Evolutionary conservation across 2,888 invertebrate species (phyloP).

Genomic region (Epinotia bilunana): DNA sequence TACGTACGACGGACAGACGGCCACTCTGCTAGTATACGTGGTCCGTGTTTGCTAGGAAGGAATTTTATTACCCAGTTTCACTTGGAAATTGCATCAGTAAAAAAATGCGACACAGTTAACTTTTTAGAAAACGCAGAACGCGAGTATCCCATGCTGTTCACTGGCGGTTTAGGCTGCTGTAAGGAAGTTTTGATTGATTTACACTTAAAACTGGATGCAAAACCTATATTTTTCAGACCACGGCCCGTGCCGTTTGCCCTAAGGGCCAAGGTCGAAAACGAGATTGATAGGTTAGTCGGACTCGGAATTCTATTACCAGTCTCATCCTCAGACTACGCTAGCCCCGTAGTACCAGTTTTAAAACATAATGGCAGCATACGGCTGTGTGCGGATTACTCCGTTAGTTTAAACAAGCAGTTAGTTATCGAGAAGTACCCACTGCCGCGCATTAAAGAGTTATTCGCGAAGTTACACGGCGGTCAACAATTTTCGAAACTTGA

Average conservation of each 20-base stretch:
- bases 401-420: no score
- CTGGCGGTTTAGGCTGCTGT: constrained; percentile 24
- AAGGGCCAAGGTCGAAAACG: constrained; percentile 1
- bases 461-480: no score
- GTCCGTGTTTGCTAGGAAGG: constrained; percentile 27
- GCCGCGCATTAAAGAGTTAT: no score
- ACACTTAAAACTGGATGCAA: constrained; percentile 22
- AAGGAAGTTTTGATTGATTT: constrained; percentile 26
- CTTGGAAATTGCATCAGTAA: constrained; percentile 4
- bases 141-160: constrained; percentile 19
- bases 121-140: neutral
- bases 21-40: constrained; percentile 4
- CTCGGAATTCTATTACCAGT: constrained; percentile 15
- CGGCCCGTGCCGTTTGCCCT: constrained; percentile 11
- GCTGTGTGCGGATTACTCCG: no score
- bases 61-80: constrained; percentile 37
- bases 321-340: constrained; percentile 36
- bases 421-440: no score
- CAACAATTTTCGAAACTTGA: no score
- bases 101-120: neutral
- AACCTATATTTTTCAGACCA: constrained; percentile 8
- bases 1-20: constrained; percentile 17
- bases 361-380: constrained; percentile 15
- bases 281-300: neutral
- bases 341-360: constrained; percentile 39